Percentiles rank a stretch among this genome's conserved stretches.
Evolutionary conservation across 2,888 invertebrate genomes (phyloP).

Genomic region (Pristionchus japonicus): DNA sequence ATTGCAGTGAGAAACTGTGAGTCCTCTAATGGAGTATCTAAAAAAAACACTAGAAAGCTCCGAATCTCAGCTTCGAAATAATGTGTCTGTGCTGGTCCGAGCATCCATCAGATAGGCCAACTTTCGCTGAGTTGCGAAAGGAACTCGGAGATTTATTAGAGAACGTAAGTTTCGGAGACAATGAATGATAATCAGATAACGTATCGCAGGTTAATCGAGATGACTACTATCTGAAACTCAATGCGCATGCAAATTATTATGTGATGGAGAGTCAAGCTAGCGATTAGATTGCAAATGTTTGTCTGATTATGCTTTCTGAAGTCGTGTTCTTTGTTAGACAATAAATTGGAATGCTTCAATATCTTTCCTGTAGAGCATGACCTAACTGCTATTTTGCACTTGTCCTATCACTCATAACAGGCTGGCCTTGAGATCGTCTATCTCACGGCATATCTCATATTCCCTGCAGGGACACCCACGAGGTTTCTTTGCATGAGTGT

Average conservation of each 20-base stretch:
- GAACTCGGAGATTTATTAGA: neutral
- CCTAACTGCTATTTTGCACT: too few relatives aligned
- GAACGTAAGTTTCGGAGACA: neutral
- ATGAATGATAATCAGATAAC: neutral
- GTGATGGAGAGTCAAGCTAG: neutral
- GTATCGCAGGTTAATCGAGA: neutral
- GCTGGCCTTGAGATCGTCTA: too few relatives aligned
- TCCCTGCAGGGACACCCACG: too few relatives aligned
- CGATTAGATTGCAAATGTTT: neutral
- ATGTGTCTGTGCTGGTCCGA: neutral
- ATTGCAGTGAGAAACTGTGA: neutral
- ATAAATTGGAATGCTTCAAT: too few relatives aligned
- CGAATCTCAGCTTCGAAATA: neutral
- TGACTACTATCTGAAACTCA: constrained; percentile 11
- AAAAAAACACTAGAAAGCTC: neutral
- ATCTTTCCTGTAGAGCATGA: too few relatives aligned
- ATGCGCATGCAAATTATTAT: neutral
- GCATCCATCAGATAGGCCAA: neutral
- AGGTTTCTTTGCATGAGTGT: too few relatives aligned
- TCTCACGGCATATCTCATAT: too few relatives aligned
- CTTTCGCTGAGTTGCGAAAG: neutral
- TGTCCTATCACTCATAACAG: too few relatives aligned
- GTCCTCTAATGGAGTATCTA: neutral
- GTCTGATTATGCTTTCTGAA: too few relatives aligned
- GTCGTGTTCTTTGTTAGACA: too few relatives aligned